These are phyloP conservation scores for Hydropotes inermis DNA, from an alignment of 2,113 vertebrate genomes.

Conservation along the genomic window DNA sequence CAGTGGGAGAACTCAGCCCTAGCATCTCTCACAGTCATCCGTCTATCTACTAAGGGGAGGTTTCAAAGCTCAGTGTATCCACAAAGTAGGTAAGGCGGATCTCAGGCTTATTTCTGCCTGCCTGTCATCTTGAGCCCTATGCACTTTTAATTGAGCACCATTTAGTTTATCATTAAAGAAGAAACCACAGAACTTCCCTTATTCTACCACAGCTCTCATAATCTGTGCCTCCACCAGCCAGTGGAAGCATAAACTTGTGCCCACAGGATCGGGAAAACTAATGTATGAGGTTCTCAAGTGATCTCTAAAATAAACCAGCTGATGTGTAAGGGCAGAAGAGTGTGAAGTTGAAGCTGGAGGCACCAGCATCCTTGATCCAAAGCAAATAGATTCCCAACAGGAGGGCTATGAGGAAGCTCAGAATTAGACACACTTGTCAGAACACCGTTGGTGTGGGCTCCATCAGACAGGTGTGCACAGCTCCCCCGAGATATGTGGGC, in stretches of 20 bases:
- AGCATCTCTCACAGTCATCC: too few species aligned
- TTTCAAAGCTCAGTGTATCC: not conserved
- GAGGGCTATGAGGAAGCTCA: not conserved
- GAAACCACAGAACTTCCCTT: not conserved
- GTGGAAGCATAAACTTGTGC: not conserved
- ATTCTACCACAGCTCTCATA: not conserved
- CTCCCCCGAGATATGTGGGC: not conserved
- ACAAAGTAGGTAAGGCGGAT: not conserved
- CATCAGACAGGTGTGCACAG: not conserved
- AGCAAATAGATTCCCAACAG: constrained; percentile 34
- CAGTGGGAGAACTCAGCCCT: fast-evolving
- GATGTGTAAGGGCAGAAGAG: not conserved
- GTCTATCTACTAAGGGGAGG: not conserved
- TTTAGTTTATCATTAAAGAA: not conserved
- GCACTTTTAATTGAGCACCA: not conserved
- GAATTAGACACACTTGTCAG: not conserved
- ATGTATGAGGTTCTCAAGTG: not conserved
- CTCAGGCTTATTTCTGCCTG: not conserved
- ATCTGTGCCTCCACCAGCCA: not conserved
- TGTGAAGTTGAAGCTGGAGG: not conserved
- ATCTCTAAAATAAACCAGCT: constrained; percentile 2
- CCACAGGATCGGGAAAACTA: constrained; percentile 28
- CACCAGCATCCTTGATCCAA: not conserved
- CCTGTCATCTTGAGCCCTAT: not conserved
- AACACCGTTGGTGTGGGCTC: not conserved